Evolutionary conservation across 2,797 vertebrate species (phyloP).

Genomic region (Xenentodon cancila): DNA sequence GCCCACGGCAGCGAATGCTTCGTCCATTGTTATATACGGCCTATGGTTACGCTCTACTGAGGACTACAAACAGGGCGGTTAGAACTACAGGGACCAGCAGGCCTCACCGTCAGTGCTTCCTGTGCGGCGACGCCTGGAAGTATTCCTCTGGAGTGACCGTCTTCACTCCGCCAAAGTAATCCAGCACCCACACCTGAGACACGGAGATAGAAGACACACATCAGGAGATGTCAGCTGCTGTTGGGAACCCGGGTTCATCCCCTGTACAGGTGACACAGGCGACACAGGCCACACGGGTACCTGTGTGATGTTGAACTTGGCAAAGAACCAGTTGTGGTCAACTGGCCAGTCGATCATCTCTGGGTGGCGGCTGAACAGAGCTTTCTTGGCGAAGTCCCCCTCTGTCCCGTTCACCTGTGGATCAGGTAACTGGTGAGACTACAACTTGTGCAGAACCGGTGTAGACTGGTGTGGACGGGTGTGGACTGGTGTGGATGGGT

Average conservation of each 20-base stretch:
- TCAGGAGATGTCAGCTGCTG: neutral
- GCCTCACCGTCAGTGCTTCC: conserved; percentile 56
- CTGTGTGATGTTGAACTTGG: conserved; percentile 92
- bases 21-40: too few relatives aligned
- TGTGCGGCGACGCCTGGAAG: conserved; percentile 84
- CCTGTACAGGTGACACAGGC: neutral
- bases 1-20: too few relatives aligned
- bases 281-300: too few relatives aligned
- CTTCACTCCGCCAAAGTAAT: conserved; percentile 95
- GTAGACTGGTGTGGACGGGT: neutral
- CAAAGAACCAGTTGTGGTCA: conserved; percentile 94
- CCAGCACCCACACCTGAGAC: conserved; percentile 90
- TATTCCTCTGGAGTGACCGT: conserved; percentile 90
- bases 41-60: too few relatives aligned
- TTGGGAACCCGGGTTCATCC: neutral
- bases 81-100: conserved; percentile 30
- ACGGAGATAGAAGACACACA: neutral
- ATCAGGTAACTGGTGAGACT: too few relatives aligned
- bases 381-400: conserved; percentile 80
- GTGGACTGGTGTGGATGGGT: too few relatives aligned
- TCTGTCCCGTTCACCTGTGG: conserved; percentile 87
- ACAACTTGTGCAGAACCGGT: too few relatives aligned
- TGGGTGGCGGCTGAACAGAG: conserved; percentile 90
- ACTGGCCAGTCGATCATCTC: conserved; percentile 92
- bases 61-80: neutral